Conservation (phyloP, 2,113 vertebrate species). For the Polypterus senegalus region DNA sequence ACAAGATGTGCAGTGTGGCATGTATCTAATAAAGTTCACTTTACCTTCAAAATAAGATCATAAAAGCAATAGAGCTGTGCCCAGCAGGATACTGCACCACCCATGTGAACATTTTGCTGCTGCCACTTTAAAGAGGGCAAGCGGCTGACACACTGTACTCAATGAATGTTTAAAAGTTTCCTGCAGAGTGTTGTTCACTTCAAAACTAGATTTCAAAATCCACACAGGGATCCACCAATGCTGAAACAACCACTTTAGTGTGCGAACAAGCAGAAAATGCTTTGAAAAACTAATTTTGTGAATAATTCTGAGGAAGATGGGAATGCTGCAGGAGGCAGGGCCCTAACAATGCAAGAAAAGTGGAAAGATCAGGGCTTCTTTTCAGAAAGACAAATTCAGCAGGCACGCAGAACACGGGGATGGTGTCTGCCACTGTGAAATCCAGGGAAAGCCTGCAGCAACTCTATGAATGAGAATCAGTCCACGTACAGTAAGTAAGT, state of each 20-base stretch:
- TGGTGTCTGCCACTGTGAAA: no score
- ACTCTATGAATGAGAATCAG: no score
- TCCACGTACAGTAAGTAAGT: no score
- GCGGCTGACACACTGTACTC: no score
- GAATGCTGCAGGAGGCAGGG: no score
- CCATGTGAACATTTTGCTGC: neutral
- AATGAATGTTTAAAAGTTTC: constrained; percentile 4
- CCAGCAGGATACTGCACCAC: neutral
- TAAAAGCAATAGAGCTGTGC: neutral
- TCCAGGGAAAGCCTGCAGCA: no score
- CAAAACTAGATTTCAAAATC: neutral
- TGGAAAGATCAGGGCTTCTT: no score
- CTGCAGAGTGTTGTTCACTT: neutral
- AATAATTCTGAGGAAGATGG: constrained; percentile 7
- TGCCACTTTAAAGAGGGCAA: neutral
- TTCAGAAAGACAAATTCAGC: no score
- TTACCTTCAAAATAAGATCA: constrained; percentile 1
- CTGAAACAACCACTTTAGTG: neutral
- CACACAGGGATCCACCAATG: neutral
- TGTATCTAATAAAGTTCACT: neutral
- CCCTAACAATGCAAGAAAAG: no score
- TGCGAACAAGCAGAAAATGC: neutral
- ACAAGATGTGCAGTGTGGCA: neutral
- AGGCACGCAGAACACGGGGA: no score
- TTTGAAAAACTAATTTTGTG: neutral